Base-by-base conservation (phyloP, 2,113 vertebrate genomes). In the Ia io region DNA sequence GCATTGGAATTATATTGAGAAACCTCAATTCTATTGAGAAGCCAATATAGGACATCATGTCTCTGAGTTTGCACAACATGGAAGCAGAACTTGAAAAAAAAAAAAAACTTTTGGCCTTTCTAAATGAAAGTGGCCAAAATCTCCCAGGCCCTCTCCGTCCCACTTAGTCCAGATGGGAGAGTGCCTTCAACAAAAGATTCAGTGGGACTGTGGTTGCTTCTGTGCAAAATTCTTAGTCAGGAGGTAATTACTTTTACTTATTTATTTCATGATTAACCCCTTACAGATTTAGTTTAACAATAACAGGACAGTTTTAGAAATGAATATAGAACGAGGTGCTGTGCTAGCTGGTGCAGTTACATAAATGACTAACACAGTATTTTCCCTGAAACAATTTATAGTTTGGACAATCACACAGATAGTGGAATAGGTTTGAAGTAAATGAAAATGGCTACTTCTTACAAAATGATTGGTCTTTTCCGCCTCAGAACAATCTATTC, bases 181-280 rank as follows among this genome's bases (percentile, higher is more conserved):
- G 9, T 16, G 0, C 11, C 70, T 25, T 70, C 28, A 56, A 23
- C 30, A 35, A 49, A 90, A 13, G 22, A 14, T 80, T 42, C 5
- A 11, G 5, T 14, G 49, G 25, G 22, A 5, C 44, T 0, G 0
- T 0, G 3, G 6, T 17, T 47, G 6, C 7, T 35, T 5, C 20
- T n/a, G 59, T n/a, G 40, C 9, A 37, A 76, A 78, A 61, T 13
- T 61, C 20, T 86, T 32, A 59, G 67, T 22, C 7, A 37, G 13
- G 47, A 37, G 6, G 32, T 1, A 18, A 42, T 73, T 44, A 59
- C 12, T 42, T 74, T 47, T 65, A 53, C 18, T 78, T 28, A 59
- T 4, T 67, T 69, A 74, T 65, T 93, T 84, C 25, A 32, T 61
- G 17, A 67, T 77, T 47, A 51, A 49, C 13, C 14, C 1, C 56